Conservation (phyloP, 2,888 invertebrate species). For the Neoaliturus tenellus region DNA sequence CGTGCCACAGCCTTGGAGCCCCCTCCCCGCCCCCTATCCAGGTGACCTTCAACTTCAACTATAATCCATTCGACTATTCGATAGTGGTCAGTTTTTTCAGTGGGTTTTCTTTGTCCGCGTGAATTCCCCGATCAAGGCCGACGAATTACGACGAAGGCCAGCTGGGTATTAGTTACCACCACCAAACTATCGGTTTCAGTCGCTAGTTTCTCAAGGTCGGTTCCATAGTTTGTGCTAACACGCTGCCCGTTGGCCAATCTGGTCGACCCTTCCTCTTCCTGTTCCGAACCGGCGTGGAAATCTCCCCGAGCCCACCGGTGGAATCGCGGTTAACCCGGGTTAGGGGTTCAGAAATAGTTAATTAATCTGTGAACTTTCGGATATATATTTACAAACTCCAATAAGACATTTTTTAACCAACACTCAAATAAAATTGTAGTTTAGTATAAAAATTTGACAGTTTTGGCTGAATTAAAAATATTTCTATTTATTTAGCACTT, state of each 20-base stretch:
- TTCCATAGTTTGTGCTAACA: constrained; percentile 36
- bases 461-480: too few species aligned
- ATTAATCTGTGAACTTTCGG: too few species aligned
- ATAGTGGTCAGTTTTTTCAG: constrained; percentile 44
- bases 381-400: too few species aligned
- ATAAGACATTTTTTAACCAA: too few species aligned
- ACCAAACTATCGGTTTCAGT: constrained; percentile 49
- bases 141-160: constrained; percentile 41
- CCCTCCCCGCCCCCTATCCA: constrained; percentile 1
- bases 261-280: constrained; percentile 26
- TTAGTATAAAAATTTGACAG: too few species aligned
- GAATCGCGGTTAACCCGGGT: too few species aligned
- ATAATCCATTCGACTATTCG: constrained; percentile 45
- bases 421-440: too few species aligned
- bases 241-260: constrained; percentile 6
- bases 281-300: background rate
- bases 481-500: too few species aligned
- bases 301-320: background rate
- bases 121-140: constrained; percentile 33
- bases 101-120: constrained; percentile 50
- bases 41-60: constrained; percentile 41
- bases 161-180: constrained; percentile 47
- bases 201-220: constrained; percentile 34
- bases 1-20: constrained; percentile 13
- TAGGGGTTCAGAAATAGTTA: too few species aligned